Evolutionary conservation across 2,888 invertebrate genomes (phyloP).

Genomic region (Phalera bucephala): DNA sequence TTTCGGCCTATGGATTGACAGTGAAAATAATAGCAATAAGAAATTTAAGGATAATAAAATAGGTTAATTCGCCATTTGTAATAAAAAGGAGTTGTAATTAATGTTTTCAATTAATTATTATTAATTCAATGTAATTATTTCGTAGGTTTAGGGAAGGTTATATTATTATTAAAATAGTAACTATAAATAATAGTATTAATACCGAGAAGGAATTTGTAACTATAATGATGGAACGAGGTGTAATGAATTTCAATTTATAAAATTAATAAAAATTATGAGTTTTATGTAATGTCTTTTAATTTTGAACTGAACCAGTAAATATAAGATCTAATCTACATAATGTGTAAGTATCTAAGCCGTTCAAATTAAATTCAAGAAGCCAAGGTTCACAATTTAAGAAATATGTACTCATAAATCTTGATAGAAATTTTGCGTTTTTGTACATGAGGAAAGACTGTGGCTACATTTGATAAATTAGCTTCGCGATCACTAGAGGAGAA

Average conservation of each 20-base stretch:
- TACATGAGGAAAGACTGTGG: too few relatives aligned
- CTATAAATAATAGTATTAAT: slow-evolving; percentile 70
- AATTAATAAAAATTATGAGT: slow-evolving; percentile 82
- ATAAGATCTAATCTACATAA: too few relatives aligned
- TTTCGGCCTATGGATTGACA: slow-evolving; percentile 31
- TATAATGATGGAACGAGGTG: slow-evolving; percentile 71
- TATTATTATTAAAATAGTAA: slow-evolving; percentile 50
- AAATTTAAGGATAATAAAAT: slow-evolving; percentile 34
- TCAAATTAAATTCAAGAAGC: too few relatives aligned
- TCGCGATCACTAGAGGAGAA: too few relatives aligned
- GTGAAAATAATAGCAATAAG: slow-evolving; percentile 72
- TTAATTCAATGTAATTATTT: slow-evolving; percentile 73
- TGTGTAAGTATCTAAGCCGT: too few relatives aligned
- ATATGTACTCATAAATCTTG: too few relatives aligned
- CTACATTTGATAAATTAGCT: too few relatives aligned
- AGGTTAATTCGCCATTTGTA: slow-evolving; percentile 46
- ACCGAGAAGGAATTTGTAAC: slow-evolving; percentile 80
- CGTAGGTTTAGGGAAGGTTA: slow-evolving; percentile 70
- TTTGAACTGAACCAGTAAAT: slow-evolving; percentile 11
- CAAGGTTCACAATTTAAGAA: too few relatives aligned
- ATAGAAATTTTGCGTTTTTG: too few relatives aligned
- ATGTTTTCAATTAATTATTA: slow-evolving; percentile 70
- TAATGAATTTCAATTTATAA: slow-evolving; percentile 82
- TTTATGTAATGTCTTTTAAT: slow-evolving; percentile 54
- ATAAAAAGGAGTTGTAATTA: slow-evolving; percentile 58